phyloP scores from a whole-genome alignment of 2,888 invertebrate species.

The Malthinus seriepunctatus region DNA sequence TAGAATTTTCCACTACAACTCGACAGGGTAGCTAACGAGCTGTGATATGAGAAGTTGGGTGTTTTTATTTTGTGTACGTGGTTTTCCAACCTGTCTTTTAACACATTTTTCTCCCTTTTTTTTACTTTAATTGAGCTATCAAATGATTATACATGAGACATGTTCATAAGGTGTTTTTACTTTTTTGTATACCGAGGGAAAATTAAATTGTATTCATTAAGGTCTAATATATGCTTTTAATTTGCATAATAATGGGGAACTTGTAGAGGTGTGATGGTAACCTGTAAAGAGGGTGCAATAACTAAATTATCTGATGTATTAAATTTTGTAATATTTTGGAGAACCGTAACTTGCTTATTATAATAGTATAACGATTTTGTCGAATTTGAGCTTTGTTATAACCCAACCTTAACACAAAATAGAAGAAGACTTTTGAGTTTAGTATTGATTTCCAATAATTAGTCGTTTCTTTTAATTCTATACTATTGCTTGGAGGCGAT shows the following conservation, averaged over 20 bases:
- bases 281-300: constrained; percentile 19
- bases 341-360: constrained; percentile 12
- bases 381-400: constrained; percentile 21
- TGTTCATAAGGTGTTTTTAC: neutral
- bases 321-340: constrained; percentile 19
- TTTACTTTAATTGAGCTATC: constrained; percentile 8
- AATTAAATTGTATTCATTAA: constrained; percentile 7
- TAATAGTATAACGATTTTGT: constrained; percentile 17
- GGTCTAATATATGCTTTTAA: constrained; percentile 6
- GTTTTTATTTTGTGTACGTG: constrained; percentile 26
- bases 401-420: too few relatives aligned
- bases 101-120: neutral
- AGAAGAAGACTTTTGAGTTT: too few relatives aligned
- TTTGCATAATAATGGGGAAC: constrained; percentile 2
- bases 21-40: constrained; percentile 29
- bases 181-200: neutral
- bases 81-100: constrained; percentile 13
- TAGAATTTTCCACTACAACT: constrained; percentile 33
- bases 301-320: constrained; percentile 23
- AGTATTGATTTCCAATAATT: too few relatives aligned
- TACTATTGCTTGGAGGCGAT: too few relatives aligned
- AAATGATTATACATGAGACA: constrained; percentile 1
- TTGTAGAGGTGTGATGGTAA: constrained; percentile 1
- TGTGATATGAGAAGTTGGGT: constrained; percentile 27
- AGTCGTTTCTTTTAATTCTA: too few relatives aligned